Conservation (phyloP, 2,797 vertebrate genomes). For the Vespertilio murinus region DNA sequence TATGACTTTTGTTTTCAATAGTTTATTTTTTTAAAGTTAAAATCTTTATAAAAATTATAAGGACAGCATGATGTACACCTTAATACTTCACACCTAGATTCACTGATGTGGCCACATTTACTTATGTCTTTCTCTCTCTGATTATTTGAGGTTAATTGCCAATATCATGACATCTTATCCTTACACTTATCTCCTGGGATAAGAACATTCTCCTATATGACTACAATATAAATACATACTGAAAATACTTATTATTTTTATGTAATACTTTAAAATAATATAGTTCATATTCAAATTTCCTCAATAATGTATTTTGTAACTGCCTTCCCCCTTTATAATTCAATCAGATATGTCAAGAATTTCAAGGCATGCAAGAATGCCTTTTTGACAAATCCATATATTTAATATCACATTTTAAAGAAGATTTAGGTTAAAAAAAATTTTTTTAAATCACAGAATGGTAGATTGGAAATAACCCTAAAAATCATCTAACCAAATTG, state of each 20-base stretch:
- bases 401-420: neutral
- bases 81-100: neutral
- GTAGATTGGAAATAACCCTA: neutral
- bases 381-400: neutral
- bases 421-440: neutral
- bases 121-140: neutral
- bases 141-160: neutral
- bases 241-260: conserved; percentile 32
- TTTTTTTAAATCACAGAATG: neutral
- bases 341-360: neutral
- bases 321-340: neutral
- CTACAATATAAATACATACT: neutral
- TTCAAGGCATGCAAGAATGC: neutral
- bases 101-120: neutral
- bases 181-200: neutral
- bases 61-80: neutral
- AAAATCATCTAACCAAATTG: neutral
- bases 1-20: neutral
- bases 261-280: neutral
- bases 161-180: neutral
- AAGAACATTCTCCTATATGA: neutral
- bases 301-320: neutral
- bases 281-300: neutral
- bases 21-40: neutral
- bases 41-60: conserved; percentile 1